phyloP scores from a whole-genome alignment of 2,797 vertebrate species.

The Loris lydekkerianus region DNA sequence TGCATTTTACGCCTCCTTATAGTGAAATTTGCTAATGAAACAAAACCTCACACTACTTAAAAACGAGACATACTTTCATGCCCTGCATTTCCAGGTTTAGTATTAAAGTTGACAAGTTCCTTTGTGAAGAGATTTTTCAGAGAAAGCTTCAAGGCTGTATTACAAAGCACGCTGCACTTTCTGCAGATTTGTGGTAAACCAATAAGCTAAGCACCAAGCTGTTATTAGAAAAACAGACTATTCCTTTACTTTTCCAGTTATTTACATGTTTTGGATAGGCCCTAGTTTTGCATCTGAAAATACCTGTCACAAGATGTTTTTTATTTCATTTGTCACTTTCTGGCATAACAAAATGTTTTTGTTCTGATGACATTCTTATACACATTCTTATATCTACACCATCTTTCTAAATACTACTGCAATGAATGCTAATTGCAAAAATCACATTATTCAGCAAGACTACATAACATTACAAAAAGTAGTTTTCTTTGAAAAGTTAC shows the following conservation, averaged over 20 bases:
- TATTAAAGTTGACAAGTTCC: slow-evolving; percentile 68
- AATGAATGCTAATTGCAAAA: slow-evolving; percentile 68
- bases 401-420: slow-evolving; percentile 75
- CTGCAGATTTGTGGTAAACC: slow-evolving; percentile 25
- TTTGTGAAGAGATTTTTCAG: slow-evolving; percentile 81
- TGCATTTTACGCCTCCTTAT: slow-evolving; percentile 81
- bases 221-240: slow-evolving; percentile 11
- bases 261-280: neutral
- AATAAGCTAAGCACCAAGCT: slow-evolving; percentile 37
- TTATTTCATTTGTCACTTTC: slow-evolving; percentile 64
- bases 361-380: slow-evolving; percentile 69
- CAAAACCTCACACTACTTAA: slow-evolving; percentile 80
- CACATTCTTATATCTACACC: neutral
- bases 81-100: slow-evolving; percentile 18
- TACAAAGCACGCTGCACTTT: slow-evolving; percentile 56
- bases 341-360: slow-evolving; percentile 78
- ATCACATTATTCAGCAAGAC: slow-evolving; percentile 65
- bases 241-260: slow-evolving; percentile 26
- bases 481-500: neutral
- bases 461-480: slow-evolving; percentile 75
- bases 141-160: slow-evolving; percentile 61
- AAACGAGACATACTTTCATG: slow-evolving; percentile 62
- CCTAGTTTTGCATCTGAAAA: slow-evolving; percentile 15
- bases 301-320: neutral
- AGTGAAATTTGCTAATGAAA: slow-evolving; percentile 86